Percentiles rank a stretch among this genome's conserved stretches.
phyloP scores from a whole-genome alignment of 2,797 vertebrate genomes.

The Arctocebus calabarensis region DNA sequence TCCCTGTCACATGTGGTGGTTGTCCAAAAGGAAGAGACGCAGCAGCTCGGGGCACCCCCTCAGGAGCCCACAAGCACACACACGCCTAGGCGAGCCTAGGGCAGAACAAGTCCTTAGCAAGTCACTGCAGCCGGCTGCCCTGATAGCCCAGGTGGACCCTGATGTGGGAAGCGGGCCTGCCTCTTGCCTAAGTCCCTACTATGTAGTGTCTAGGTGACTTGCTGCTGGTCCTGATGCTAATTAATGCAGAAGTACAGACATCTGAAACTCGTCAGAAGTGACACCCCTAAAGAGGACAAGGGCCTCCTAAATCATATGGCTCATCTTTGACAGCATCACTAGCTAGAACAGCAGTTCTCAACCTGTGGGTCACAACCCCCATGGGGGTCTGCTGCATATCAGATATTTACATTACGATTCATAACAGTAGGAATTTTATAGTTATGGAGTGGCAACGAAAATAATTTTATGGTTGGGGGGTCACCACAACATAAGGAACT shows the following conservation, averaged over 20 bases:
- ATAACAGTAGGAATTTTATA: too few relatives aligned
- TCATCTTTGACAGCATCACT: background rate
- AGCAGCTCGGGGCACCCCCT: background rate
- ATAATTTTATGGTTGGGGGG: too few relatives aligned
- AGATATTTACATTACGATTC: too few relatives aligned
- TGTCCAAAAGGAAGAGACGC: background rate
- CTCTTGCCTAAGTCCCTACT: background rate
- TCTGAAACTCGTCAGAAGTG: background rate
- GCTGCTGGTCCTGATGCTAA: too few relatives aligned
- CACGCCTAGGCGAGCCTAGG: background rate
- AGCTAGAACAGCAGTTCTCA: background rate
- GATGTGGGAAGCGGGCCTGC: too few relatives aligned
- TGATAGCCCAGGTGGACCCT: background rate
- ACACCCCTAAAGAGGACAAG: background rate
- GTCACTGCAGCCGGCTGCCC: background rate
- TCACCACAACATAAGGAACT: too few relatives aligned
- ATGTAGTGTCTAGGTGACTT: fast-evolving
- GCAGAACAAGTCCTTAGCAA: background rate
- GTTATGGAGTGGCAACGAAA: too few relatives aligned
- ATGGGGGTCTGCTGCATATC: too few relatives aligned
- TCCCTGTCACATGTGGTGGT: fast-evolving
- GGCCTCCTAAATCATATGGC: background rate
- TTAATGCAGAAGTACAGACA: background rate
- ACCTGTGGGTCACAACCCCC: too few relatives aligned
- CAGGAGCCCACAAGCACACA: fast-evolving